These are phyloP conservation scores for Bubo bubo DNA, from an alignment of 2,113 vertebrate genomes.

Conservation along the genomic window DNA sequence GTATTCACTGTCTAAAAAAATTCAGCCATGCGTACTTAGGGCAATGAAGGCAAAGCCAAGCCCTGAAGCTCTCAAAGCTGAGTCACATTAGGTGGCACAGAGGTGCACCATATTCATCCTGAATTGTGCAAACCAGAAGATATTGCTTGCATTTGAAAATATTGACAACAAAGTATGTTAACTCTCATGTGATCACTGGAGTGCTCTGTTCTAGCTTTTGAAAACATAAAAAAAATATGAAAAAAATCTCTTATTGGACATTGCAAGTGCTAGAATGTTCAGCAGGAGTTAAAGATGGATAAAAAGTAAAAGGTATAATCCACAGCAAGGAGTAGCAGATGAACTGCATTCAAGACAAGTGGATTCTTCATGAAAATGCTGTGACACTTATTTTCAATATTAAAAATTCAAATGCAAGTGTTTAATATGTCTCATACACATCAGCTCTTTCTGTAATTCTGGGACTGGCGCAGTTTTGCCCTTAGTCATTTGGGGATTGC, in stretches of 20 bases:
- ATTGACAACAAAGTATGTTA: not conserved
- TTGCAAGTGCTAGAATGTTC: not conserved
- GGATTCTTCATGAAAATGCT: constrained; percentile 21
- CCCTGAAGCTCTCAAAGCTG: constrained; percentile 7
- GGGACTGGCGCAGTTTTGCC: not conserved
- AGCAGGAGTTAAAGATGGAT: not conserved
- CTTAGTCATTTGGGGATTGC: constrained; percentile 35
- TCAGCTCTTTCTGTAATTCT: not conserved
- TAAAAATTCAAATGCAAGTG: constrained; percentile 50
- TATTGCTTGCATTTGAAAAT: constrained; percentile 13
- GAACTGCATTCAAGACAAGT: not conserved
- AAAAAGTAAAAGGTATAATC: not conserved
- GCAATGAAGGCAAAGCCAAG: not conserved
- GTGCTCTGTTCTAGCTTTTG: not conserved
- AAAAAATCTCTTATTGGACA: not conserved
- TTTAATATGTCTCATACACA: constrained; percentile 23
- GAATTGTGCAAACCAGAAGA: not conserved
- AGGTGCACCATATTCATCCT: not conserved
- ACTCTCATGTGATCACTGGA: not conserved
- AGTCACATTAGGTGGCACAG: not conserved
- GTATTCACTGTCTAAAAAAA: not conserved
- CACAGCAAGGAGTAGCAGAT: not conserved
- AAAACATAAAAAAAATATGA: not conserved
- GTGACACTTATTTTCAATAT: constrained; percentile 38
- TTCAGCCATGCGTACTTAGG: not conserved